Conservation (phyloP, 2,888 invertebrate genomes). For the Cosmopolites sordidus region DNA sequence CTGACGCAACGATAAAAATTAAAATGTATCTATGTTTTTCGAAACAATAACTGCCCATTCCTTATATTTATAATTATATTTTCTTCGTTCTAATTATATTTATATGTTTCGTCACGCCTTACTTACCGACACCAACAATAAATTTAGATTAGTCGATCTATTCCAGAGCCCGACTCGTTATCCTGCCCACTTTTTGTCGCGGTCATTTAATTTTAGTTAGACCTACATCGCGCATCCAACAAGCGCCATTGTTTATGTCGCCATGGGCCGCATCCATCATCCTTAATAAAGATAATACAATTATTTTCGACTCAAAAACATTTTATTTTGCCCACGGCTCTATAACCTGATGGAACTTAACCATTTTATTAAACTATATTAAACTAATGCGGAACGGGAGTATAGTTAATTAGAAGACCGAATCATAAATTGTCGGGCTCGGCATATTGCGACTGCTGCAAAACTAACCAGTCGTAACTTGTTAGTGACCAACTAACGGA, state of each 20-base stretch:
- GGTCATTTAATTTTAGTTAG: conserved; percentile 25
- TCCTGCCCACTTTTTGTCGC: conserved; percentile 18
- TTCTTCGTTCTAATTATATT: too few species aligned
- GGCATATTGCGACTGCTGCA: conserved; percentile 35
- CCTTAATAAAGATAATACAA: conserved; percentile 13
- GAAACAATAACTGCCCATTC: too few species aligned
- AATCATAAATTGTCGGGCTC: conserved; percentile 39
- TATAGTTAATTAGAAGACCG: conserved; percentile 37
- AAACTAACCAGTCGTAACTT: conserved; percentile 44
- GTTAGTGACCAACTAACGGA: too few species aligned
- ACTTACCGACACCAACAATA: conserved; percentile 5
- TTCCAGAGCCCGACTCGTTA: conserved; percentile 20
- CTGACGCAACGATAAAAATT: too few species aligned
- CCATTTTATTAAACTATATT: conserved; percentile 21
- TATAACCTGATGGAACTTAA: conserved; percentile 3
- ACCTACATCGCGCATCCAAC: conserved; percentile 6
- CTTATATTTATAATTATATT: too few species aligned
- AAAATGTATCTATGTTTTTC: too few species aligned
- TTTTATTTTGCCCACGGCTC: conserved; percentile 7
- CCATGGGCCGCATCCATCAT: conserved; percentile 14
- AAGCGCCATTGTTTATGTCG: conserved; percentile 17
- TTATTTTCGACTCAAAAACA: conserved; percentile 13
- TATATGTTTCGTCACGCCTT: background rate
- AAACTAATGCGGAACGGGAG: conserved; percentile 31
- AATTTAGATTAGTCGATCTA: conserved; percentile 19